phyloP scores from a whole-genome alignment of 2,888 invertebrate genomes.

The Oeneis ivallda region DNA sequence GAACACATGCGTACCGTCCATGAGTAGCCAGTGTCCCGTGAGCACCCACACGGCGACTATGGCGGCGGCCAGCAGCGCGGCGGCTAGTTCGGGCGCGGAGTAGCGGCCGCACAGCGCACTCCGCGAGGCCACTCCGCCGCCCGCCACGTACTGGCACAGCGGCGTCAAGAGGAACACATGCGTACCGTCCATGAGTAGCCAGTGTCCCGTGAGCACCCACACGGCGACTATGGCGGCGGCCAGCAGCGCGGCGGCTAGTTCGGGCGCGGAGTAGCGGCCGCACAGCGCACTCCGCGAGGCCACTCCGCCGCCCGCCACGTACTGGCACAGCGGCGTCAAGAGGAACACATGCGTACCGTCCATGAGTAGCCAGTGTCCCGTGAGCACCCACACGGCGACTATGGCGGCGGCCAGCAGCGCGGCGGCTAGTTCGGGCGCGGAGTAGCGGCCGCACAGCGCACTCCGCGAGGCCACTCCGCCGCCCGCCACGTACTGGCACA shows the following conservation, averaged over 20 bases:
- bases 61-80: not conserved
- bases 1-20: constrained; percentile 54
- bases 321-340: not conserved
- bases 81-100: not conserved
- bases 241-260: not conserved
- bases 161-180: constrained; percentile 23
- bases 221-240: not conserved
- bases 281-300: not conserved
- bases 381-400: not conserved
- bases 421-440: not conserved
- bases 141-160: constrained; percentile 1
- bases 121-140: not conserved
- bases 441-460: not conserved
- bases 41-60: not conserved
- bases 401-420: not conserved
- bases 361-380: not conserved
- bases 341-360: constrained; percentile 54
- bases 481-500: not conserved
- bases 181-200: constrained; percentile 52
- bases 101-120: not conserved
- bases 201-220: not conserved
- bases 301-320: not conserved
- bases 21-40: not conserved
- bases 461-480: not conserved
- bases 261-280: not conserved